phyloP scores from a whole-genome alignment of 2,888 invertebrate species.

The Uloborus plumipes region DNA sequence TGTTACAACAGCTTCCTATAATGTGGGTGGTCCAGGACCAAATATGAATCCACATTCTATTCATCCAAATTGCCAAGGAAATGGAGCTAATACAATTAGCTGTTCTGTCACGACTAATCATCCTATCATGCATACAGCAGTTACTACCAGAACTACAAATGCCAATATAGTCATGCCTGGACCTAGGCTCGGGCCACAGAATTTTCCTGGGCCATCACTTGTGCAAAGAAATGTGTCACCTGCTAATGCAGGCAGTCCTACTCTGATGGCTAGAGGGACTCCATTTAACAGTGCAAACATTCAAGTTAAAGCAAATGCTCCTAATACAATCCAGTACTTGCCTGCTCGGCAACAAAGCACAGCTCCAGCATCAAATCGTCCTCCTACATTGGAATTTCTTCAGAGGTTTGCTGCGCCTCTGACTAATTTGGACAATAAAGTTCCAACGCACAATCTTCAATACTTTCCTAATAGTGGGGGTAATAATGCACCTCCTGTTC shows the following conservation, averaged over 20 bases:
- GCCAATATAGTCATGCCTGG: constrained; percentile 66
- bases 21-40: constrained; percentile 67
- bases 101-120: constrained; percentile 66
- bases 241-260: constrained; percentile 49
- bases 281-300: constrained; percentile 81
- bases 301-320: constrained; percentile 95
- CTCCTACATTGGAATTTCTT: constrained; percentile 90
- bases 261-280: constrained; percentile 53
- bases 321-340: constrained; percentile 97
- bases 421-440: constrained; percentile 79
- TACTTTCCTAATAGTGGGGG: constrained; percentile 79
- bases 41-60: constrained; percentile 65
- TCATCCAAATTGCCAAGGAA: constrained; percentile 50
- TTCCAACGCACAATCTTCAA: constrained; percentile 80
- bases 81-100: constrained; percentile 66
- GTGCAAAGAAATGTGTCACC: constrained; percentile 43
- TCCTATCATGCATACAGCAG: constrained; percentile 67
- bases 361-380: constrained; percentile 73
- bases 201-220: constrained; percentile 51
- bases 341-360: constrained; percentile 89
- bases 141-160: constrained; percentile 56
- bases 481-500: constrained; percentile 46
- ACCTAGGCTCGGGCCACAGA: constrained; percentile 39
- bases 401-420: constrained; percentile 90
- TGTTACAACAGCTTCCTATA: constrained; percentile 68